These are phyloP conservation scores for Clarias gariepinus DNA, from an alignment of 2,113 vertebrate species.

Conservation along the genomic window DNA sequence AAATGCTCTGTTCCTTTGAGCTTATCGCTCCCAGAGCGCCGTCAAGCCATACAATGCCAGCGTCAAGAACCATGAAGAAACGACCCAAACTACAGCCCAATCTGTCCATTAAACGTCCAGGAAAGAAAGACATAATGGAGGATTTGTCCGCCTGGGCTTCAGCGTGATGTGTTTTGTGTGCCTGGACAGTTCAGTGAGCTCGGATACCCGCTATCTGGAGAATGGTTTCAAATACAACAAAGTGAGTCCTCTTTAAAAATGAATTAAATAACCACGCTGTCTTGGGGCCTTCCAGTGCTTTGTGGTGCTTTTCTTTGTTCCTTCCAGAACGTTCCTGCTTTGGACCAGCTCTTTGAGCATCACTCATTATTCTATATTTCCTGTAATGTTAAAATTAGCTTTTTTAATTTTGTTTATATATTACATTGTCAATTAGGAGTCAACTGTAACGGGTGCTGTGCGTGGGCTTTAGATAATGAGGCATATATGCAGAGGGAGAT, in stretches of 20 bases:
- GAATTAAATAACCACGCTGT: constrained; percentile 24
- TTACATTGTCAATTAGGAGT: background rate
- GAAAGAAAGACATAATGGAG: background rate
- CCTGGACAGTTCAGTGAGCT: constrained; percentile 20
- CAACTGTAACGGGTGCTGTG: too few species aligned
- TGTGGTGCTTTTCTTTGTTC: constrained; percentile 22
- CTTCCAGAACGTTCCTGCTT: constrained; percentile 4
- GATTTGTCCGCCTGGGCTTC: background rate
- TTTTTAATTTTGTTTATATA: background rate
- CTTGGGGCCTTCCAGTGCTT: constrained; percentile 9
- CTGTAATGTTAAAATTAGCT: background rate
- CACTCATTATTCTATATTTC: background rate
- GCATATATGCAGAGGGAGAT: too few species aligned
- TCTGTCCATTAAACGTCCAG: constrained; percentile 10
- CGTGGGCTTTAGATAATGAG: too few species aligned
- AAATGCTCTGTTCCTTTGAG: background rate
- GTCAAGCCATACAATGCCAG: constrained; percentile 10
- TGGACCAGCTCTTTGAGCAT: background rate
- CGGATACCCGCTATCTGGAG: background rate
- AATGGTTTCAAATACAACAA: constrained; percentile 20
- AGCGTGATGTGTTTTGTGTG: background rate
- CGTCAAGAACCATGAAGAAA: constrained; percentile 6
- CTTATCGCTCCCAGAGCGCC: background rate
- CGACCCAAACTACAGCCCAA: background rate
- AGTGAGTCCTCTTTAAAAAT: constrained; percentile 28